Base-by-base conservation (phyloP, 2,113 vertebrate species). In the Misgurnus anguillicaudatus region DNA sequence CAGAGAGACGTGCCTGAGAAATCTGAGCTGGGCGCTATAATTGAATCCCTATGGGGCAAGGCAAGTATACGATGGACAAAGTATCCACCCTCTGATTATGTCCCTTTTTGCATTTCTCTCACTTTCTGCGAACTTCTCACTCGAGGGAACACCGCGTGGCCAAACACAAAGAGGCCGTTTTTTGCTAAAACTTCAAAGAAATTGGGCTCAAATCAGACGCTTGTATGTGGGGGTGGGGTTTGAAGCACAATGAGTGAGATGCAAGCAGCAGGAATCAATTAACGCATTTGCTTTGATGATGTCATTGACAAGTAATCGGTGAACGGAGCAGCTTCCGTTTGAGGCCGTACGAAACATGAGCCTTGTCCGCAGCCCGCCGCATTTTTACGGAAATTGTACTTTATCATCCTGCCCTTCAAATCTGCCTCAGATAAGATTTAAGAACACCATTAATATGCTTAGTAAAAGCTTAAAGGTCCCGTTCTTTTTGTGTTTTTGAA, bases 181-280 rank as follows among this genome's bases (percentile, higher is more conserved):
- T 31, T 51, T 19, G 38, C 16, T 16, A 45, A 45, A 51, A 76
- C 61, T 64, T 77, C 42, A 36, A 72, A 80, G 61, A 80, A 19
- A 70, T 48, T 48, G 11, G 6, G 48, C 53, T 51, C 39, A 36
- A 61, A 83, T 69, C 74, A 85, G 69, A 78, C 62, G 41, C 57
- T 36, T 13, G 63, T 19, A 6, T 61, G 53, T 48, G 67, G 51
- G 48, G 24, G 45, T 14, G 31, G 62, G 11, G 64, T 58, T 62
- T 39, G 39, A 17, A n/a, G 11, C 55, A 73, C 67, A 60, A 66
- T 38, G 48, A 60, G 24, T 68, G 62, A 39, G 66, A 82, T 72
- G 78, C 86, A 75, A 84, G 85, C 92, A 92, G 87, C 89, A 87
- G 91, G 91, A 93, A 92, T 86, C 91, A 90, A 92, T 93, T 93